phyloP scores from a whole-genome alignment of 2,888 invertebrate species.

The Thelaira solivaga region DNA sequence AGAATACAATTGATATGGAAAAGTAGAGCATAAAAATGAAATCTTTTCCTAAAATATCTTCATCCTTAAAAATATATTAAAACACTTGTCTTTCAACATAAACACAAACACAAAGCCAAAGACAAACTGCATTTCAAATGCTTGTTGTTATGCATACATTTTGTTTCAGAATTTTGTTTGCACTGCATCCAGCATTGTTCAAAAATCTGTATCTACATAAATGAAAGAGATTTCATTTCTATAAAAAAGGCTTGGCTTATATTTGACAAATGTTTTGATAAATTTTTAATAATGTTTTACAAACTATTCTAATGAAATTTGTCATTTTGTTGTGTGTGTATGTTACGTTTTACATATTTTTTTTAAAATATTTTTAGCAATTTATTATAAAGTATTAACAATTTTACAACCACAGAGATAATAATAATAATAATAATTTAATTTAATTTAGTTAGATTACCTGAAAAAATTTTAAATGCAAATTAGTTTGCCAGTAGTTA shows the following conservation, averaged over 20 bases:
- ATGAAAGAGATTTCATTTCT: background rate
- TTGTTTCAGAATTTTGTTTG: background rate
- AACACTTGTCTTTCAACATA: background rate
- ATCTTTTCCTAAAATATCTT: slow-evolving; percentile 1
- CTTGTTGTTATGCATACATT: background rate
- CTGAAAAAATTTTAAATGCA: too few relatives aligned
- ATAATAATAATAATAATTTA: too few relatives aligned
- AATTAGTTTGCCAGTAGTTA: too few relatives aligned
- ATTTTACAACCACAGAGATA: too few relatives aligned
- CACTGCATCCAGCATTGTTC: background rate
- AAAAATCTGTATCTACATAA: background rate
- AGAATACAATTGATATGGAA: background rate
- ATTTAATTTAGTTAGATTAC: too few relatives aligned
- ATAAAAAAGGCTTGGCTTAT: background rate
- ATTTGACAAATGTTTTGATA: background rate
- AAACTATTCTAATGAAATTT: background rate
- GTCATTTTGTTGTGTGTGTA: too few relatives aligned
- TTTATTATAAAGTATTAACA: too few relatives aligned
- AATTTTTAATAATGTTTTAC: background rate
- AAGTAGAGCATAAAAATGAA: background rate
- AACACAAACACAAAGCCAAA: background rate
- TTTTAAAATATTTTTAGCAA: too few relatives aligned
- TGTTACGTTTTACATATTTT: too few relatives aligned
- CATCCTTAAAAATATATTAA: background rate
- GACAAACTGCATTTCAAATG: background rate